Base-by-base conservation (phyloP, 2,797 vertebrate species). In the Cercopithecus neglectus region DNA sequence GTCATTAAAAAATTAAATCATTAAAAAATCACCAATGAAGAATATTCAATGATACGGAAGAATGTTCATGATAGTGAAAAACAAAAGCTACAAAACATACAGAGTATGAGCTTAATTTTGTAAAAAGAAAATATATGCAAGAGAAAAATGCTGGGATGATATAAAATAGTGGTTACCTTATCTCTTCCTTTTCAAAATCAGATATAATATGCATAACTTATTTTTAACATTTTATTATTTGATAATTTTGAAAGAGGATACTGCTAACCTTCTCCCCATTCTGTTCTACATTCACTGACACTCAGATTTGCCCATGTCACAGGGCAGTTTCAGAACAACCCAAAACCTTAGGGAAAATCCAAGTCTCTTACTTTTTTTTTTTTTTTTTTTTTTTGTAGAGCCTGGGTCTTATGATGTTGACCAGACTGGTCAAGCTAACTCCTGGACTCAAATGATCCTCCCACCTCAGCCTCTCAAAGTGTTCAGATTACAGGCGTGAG, bases 301-400 rank as follows among this genome's bases (percentile, higher is more conserved):
- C 74, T 79, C 36, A 55, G 39, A 79, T 86, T 61, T 91, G 57
- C 86, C 67, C 41, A 88, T 1, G 33, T 94, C 67, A 82, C 16
- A 87, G 61, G 12, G 17, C 67, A 96, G 57, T 96, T 97, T 96
- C 78, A 92, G 86, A 81, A 72, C 33, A 96, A 89, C 28, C 30
- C 50, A 93, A 96, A 89, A 72, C 6, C 53, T 93, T 81, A 84
- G 94, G 93, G 88, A 90, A 97, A 97, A 93, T 36, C 92, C 91
- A 96, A 50, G 36, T 87, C 24, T 85, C 83, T 86, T 30, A 90
- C 46, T 95, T 96, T 19, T 55, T 55, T 55, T 55, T 21, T 17
- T 21, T 5, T 17, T 17, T 53, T 53, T 53, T 53, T 55, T 22
- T 55, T 55, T 22, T 53, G 53, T 55, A 22, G 53, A 55, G 14